Evolutionary conservation across 2,888 invertebrate species (phyloP).

Genomic region (Lottia scabra): DNA sequence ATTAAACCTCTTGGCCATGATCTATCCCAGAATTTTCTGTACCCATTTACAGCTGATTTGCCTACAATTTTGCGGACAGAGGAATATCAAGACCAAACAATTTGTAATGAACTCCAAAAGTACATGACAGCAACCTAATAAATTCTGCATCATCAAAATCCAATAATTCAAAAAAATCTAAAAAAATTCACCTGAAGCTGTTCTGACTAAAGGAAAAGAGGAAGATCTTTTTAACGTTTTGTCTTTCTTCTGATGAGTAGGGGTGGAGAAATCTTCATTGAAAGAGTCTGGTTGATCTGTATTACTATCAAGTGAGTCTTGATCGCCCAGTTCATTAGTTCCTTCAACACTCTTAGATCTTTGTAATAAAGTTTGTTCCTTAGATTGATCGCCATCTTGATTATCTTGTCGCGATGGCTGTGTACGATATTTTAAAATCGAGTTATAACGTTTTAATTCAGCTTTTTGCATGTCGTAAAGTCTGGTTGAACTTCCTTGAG

Average conservation of each 20-base stretch:
- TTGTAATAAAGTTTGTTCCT: constrained; percentile 9
- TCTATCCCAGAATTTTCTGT: too few relatives aligned
- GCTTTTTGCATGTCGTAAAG: constrained; percentile 10
- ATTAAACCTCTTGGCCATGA: too few relatives aligned
- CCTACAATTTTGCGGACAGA: too few relatives aligned
- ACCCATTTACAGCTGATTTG: too few relatives aligned
- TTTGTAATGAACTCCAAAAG: too few relatives aligned
- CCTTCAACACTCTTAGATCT: constrained; percentile 34
- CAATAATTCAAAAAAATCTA: too few relatives aligned
- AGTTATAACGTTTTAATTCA: constrained; percentile 13
- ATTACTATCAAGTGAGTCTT: background rate
- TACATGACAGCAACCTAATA: too few relatives aligned
- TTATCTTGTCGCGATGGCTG: constrained; percentile 1
- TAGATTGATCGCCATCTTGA: background rate
- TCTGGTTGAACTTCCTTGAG: background rate
- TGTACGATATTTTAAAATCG: constrained; percentile 9
- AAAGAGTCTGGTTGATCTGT: background rate
- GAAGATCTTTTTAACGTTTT: too few relatives aligned
- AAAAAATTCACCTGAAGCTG: background rate
- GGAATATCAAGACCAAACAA: too few relatives aligned
- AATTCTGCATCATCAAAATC: too few relatives aligned
- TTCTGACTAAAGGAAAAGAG: background rate
- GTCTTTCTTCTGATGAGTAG: too few relatives aligned
- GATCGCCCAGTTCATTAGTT: constrained; percentile 9
- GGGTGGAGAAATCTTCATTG: too few relatives aligned